Percentiles rank a stretch among this genome's conserved stretches.
Evolutionary conservation across 2,113 vertebrate species (phyloP).

Genomic region (Pitta sordida): DNA sequence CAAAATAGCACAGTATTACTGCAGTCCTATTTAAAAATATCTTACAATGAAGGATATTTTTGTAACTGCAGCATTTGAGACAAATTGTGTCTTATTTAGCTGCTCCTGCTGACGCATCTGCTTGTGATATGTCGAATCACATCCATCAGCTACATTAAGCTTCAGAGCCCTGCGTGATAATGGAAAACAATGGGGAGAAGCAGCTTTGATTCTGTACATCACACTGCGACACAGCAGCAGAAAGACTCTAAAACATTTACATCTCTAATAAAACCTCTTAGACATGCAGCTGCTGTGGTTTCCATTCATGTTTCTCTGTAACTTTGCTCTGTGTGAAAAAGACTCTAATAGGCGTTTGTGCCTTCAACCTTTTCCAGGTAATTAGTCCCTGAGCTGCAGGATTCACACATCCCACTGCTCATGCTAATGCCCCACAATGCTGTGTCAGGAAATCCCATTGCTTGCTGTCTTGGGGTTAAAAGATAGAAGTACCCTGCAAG

Average conservation of each 20-base stretch:
- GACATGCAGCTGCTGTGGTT: not conserved
- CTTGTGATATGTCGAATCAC: not conserved
- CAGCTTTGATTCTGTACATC: not conserved
- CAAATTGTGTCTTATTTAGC: not conserved
- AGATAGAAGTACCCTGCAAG: not conserved
- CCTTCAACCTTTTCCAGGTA: constrained; percentile 36
- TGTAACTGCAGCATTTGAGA: not conserved
- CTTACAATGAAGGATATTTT: not conserved
- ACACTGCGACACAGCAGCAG: not conserved
- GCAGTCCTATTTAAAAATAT: not conserved
- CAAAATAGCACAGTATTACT: no score
- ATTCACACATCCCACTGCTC: not conserved
- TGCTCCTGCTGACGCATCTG: not conserved
- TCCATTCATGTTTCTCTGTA: not conserved
- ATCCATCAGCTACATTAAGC: not conserved
- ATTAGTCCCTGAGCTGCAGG: constrained; percentile 23
- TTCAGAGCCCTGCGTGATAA: not conserved
- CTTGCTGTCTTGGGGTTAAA: not conserved
- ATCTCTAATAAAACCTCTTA: not conserved
- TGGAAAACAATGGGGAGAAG: not conserved
- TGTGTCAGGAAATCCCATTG: constrained; percentile 15
- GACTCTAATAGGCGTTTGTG: not conserved
- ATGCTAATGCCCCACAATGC: not conserved
- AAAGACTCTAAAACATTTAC: not conserved
- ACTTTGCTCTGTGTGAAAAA: not conserved